Percentiles rank a stretch among this genome's conserved stretches.
These are phyloP conservation scores for Herpetotheres cachinnans DNA, from an alignment of 2,113 vertebrate species.

Conservation along the genomic window DNA sequence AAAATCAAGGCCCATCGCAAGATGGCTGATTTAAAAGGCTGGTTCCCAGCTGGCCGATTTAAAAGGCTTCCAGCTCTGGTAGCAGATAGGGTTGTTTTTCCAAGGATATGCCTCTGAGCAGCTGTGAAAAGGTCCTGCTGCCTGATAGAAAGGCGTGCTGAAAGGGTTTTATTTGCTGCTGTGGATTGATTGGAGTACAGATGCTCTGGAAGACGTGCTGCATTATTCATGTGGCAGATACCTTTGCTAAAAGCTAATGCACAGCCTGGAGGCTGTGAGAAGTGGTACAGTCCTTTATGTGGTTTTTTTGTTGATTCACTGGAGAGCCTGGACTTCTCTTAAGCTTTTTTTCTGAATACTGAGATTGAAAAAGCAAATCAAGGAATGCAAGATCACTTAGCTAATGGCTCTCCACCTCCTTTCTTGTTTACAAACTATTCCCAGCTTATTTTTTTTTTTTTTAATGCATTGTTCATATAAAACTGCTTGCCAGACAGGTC, in stretches of 20 bases:
- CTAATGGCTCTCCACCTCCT: neutral
- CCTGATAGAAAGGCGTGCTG: neutral
- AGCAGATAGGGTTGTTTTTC: conserved; percentile 24
- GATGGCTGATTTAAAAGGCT: neutral
- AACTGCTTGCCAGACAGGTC: neutral
- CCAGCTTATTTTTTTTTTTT: too few species aligned
- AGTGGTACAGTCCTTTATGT: conserved; percentile 29
- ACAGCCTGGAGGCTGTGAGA: conserved; percentile 18
- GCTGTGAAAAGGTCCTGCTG: conserved; percentile 36
- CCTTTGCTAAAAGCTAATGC: conserved; percentile 57
- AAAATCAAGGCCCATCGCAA: neutral
- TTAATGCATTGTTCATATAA: neutral
- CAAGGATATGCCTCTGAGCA: conserved; percentile 16
- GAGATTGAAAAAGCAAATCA: conserved; percentile 15
- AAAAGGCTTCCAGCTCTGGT: conserved; percentile 11
- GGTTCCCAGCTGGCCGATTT: conserved; percentile 25
- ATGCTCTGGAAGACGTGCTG: conserved; percentile 37
- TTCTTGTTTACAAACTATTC: neutral
- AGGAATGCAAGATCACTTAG: neutral
- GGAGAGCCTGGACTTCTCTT: neutral
- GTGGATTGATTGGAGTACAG: conserved; percentile 36
- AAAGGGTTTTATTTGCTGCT: conserved; percentile 49
- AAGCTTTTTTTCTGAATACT: neutral
- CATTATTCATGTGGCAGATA: conserved; percentile 60
- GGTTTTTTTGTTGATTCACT: conserved; percentile 17